phyloP scores from a whole-genome alignment of 2,113 vertebrate genomes.

The Heloderma charlesbogerti region DNA sequence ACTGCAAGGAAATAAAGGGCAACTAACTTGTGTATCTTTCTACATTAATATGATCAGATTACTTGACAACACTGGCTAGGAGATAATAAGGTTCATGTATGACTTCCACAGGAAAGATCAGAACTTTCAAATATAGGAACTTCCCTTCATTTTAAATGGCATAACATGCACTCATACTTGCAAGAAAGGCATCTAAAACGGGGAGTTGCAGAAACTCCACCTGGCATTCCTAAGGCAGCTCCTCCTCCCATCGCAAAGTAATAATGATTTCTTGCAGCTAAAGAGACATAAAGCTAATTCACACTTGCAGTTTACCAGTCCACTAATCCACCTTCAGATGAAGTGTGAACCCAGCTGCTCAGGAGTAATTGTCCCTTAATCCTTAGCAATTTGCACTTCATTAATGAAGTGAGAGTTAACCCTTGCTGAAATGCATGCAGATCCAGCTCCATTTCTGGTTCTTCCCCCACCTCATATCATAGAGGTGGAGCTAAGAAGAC shows the following conservation, averaged over 20 bases:
- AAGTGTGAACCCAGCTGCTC: constrained; percentile 41
- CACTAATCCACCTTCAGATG: constrained; percentile 37
- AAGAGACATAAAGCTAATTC: constrained; percentile 41
- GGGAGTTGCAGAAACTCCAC: constrained; percentile 26
- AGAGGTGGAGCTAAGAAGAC: background rate
- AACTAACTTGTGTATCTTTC: constrained; percentile 39
- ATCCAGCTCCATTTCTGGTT: background rate
- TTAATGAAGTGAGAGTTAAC: constrained; percentile 41
- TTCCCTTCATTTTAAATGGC: constrained; percentile 39
- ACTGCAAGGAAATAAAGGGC: constrained; percentile 57
- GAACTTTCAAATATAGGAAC: constrained; percentile 47
- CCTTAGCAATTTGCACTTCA: constrained; percentile 44
- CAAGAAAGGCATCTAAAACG: constrained; percentile 53
- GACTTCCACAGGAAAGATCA: constrained; percentile 43
- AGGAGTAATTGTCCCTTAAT: constrained; percentile 41
- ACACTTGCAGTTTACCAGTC: constrained; percentile 45
- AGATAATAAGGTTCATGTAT: constrained; percentile 39
- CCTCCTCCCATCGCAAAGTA: constrained; percentile 8
- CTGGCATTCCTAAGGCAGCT: constrained; percentile 34
- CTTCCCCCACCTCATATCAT: background rate
- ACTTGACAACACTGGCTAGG: constrained; percentile 34
- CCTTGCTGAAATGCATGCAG: constrained; percentile 12
- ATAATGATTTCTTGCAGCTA: constrained; percentile 36
- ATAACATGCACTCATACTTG: constrained; percentile 49
- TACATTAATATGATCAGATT: constrained; percentile 40